Conservation (phyloP, 2,888 invertebrate genomes). For the Tineola bisselliella region DNA sequence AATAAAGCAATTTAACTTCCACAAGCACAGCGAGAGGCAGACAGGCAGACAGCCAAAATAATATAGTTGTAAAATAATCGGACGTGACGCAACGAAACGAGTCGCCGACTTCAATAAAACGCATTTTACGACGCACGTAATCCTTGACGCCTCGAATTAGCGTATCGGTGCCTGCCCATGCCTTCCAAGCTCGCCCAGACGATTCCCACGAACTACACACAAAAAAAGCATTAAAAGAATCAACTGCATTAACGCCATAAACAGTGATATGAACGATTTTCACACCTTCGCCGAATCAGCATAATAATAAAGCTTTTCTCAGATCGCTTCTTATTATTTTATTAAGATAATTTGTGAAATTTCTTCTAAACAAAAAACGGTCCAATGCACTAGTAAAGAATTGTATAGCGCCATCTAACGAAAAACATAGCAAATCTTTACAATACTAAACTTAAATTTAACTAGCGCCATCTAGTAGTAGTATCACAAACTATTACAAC, state of each 20-base stretch:
- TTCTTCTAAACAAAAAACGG: not conserved
- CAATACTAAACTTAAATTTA: too few relatives aligned
- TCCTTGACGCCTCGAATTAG: conserved; percentile 8
- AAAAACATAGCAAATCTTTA: conserved; percentile 4
- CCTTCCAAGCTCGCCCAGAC: too few relatives aligned
- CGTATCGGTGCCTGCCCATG: conserved; percentile 8
- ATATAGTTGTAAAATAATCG: not conserved
- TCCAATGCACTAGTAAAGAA: conserved; percentile 9
- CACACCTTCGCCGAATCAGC: conserved; percentile 57
- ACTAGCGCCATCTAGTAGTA: not conserved
- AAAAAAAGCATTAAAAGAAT: conserved; percentile 29
- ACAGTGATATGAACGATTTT: conserved; percentile 40
- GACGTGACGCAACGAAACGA: not conserved
- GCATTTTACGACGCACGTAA: conserved; percentile 10
- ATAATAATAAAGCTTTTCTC: conserved; percentile 33
- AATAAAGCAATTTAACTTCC: not conserved
- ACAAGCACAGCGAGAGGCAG: not conserved
- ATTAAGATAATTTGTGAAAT: not conserved
- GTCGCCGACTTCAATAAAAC: conserved; percentile 9
- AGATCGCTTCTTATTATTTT: not conserved
- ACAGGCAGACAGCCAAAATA: too few relatives aligned
- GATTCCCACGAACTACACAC: conserved; percentile 50
- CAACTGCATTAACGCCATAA: conserved; percentile 19
- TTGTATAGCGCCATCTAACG: conserved; percentile 24
- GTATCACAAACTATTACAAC: not conserved